A percentile compares a stretch with the other conserved stretches of the same genome.
These are phyloP conservation scores for Rhineura floridana DNA, from an alignment of 2,113 vertebrate genomes.

Conservation along the genomic window DNA sequence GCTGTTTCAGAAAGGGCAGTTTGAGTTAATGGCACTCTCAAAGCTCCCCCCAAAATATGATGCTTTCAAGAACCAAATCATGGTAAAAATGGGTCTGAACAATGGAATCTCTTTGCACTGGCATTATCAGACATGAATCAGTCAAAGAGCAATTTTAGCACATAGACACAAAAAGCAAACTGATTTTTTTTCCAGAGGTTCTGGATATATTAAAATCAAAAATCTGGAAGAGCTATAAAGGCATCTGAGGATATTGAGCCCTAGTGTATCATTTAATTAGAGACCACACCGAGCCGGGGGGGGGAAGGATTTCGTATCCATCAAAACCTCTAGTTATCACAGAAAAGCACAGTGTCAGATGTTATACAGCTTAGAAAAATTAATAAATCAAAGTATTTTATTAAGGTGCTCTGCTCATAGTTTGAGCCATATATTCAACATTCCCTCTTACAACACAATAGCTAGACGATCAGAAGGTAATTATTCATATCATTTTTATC, in stretches of 20 bases:
- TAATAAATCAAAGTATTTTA: constrained; percentile 18
- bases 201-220: not conserved
- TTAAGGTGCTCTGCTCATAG: constrained; percentile 34
- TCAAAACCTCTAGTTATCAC: constrained; percentile 37
- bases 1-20: constrained; percentile 44
- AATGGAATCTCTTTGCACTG: not conserved
- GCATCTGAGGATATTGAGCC: constrained; percentile 16
- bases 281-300: constrained; percentile 10
- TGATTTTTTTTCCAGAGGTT: constrained; percentile 35
- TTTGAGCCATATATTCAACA: constrained; percentile 47
- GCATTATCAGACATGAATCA: not conserved
- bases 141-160: not conserved
- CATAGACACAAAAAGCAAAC: not conserved
- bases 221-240: constrained; percentile 31
- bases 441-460: constrained; percentile 39
- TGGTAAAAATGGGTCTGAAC: constrained; percentile 27
- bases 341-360: constrained; percentile 31
- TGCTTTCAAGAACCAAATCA: constrained; percentile 45
- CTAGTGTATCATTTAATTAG: constrained; percentile 44
- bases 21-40: constrained; percentile 56
- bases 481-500: constrained; percentile 44
- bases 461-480: constrained; percentile 43
- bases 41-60: constrained; percentile 40
- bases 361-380: constrained; percentile 20
- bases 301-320: constrained; percentile 27